phyloP scores from a whole-genome alignment of 2,797 vertebrate species.

The Chelon auratus region DNA sequence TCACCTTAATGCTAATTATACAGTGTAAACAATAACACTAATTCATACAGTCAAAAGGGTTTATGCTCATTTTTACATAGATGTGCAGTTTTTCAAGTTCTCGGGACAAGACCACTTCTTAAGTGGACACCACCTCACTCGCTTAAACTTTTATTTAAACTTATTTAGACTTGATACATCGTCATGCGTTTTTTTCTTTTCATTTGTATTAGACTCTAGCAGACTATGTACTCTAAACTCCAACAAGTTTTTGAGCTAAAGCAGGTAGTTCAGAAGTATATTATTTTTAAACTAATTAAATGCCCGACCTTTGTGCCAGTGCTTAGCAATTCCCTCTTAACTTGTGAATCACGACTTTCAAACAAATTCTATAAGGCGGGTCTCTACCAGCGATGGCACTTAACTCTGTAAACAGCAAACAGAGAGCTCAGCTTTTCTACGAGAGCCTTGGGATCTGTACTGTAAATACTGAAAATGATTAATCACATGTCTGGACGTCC shows the following conservation, averaged over 20 bases:
- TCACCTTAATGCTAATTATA: not conserved
- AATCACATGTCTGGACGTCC: not conserved
- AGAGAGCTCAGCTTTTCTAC: not conserved
- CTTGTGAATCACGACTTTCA: not conserved
- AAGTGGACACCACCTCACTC: no score
- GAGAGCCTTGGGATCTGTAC: not conserved
- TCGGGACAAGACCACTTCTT: no score
- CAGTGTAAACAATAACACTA: not conserved
- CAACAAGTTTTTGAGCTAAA: not conserved
- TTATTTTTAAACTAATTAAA: not conserved
- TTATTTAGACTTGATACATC: no score
- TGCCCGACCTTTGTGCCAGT: not conserved
- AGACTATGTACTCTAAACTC: not conserved
- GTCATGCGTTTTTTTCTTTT: not conserved
- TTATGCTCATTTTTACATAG: no score
- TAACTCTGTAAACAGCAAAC: not conserved
- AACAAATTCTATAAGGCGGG: no score
- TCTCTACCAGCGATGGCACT: no score
- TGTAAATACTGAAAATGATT: slow-evolving; percentile 11
- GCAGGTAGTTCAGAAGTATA: not conserved
- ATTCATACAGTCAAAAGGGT: not conserved
- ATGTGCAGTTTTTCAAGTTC: no score
- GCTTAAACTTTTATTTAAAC: no score
- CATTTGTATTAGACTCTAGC: no score
- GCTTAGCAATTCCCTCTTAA: not conserved